phyloP scores from a whole-genome alignment of 2,113 vertebrate species.

The Connochaetes taurinus region DNA sequence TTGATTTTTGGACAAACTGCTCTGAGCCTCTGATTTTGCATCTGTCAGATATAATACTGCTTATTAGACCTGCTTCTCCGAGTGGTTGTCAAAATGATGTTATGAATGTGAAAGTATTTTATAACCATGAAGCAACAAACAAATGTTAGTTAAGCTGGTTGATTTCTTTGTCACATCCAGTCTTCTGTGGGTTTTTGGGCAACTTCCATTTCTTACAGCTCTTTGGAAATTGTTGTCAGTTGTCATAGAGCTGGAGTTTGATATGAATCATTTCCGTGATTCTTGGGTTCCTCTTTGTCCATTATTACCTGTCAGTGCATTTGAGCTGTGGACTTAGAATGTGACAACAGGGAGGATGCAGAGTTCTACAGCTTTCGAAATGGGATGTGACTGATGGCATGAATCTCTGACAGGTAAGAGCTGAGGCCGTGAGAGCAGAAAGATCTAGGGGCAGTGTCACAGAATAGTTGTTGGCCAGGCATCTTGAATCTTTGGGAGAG shows the following conservation, averaged over 20 bases:
- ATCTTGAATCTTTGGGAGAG: not conserved
- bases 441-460: not conserved
- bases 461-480: not conserved
- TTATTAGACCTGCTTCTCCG: not conserved
- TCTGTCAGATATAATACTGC: not conserved
- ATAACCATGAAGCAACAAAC: not conserved
- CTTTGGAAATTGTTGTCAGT: not conserved
- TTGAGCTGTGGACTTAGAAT: not conserved
- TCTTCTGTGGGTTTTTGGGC: constrained; percentile 27
- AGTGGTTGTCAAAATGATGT: constrained; percentile 28
- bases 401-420: not conserved
- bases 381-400: not conserved
- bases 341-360: constrained; percentile 2
- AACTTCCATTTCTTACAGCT: constrained; percentile 5
- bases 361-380: not conserved
- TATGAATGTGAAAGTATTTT: constrained; percentile 14
- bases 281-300: constrained; percentile 14
- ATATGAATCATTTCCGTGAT: not conserved
- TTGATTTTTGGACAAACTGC: not conserved
- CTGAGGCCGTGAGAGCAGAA: not conserved
- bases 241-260: not conserved
- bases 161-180: not conserved
- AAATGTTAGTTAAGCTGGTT: not conserved
- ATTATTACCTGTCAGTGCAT: not conserved
- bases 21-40: not conserved